Evolutionary conservation across 2,113 vertebrate genomes (phyloP).

Genomic region (Rhinichthys klamathensis): DNA sequence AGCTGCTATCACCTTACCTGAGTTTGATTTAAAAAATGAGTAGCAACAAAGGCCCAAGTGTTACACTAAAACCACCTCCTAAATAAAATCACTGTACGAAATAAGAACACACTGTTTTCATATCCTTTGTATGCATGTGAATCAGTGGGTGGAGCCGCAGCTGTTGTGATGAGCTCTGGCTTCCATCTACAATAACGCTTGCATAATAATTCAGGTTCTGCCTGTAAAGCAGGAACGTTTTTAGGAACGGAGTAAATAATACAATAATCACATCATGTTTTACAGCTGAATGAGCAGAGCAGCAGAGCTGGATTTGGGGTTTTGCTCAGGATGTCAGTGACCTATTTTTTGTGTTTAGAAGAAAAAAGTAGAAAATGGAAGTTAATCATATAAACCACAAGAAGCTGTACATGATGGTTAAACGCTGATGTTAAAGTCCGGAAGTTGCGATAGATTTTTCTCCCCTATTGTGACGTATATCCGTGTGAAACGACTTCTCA

Average conservation of each 20-base stretch:
- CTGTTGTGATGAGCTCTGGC: not conserved
- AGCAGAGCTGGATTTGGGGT: too few relatives aligned
- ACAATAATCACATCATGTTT: not conserved
- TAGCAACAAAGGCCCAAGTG: not conserved
- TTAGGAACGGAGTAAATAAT: not conserved
- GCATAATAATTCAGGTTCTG: slow-evolving; percentile 14
- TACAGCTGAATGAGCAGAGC: slow-evolving; percentile 12
- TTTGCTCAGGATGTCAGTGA: too few relatives aligned
- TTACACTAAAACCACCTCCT: not conserved
- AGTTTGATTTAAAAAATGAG: not conserved
- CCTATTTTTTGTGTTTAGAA: not conserved
- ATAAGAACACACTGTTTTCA: not conserved
- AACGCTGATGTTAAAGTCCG: too few relatives aligned
- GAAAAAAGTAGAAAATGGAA: not conserved
- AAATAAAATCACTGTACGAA: not conserved
- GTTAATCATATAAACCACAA: not conserved
- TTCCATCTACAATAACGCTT: not conserved
- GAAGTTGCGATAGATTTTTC: too few relatives aligned
- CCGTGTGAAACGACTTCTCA: too few relatives aligned
- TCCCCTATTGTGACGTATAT: too few relatives aligned
- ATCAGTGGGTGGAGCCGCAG: not conserved
- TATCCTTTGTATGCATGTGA: not conserved
- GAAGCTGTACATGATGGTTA: not conserved
- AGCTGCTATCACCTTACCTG: not conserved
- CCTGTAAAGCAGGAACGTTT: not conserved